Base-by-base conservation (phyloP, 2,797 vertebrate genomes). In the Petrocephalus schoutedeni region DNA sequence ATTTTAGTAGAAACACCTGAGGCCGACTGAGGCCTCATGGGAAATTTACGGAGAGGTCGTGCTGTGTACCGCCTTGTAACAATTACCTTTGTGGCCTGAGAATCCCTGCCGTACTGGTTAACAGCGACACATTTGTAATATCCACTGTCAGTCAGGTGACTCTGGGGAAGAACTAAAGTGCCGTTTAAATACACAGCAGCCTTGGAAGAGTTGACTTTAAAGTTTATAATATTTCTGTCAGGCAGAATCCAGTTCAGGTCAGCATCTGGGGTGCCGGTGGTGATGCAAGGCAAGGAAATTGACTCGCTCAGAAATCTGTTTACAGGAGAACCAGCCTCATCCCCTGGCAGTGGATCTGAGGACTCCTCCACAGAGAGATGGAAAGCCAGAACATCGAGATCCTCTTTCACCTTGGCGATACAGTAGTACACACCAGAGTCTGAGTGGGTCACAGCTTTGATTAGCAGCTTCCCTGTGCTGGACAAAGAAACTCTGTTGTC, bases 241-340 rank as follows among this genome's bases (percentile, higher is more conserved):
- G 98, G 98, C 49, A 98, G 95, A 89, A 98, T 94, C 98, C 98
- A 99, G 90, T 93, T 94, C 3, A 98, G 0, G 2, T 96, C 95
- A 7, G 97, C 95, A 8, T 97, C 96, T 0, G 98, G 98, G 2
- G 95, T 91, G 0, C 94, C 96, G 45, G 91, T 83, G 0, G 95
- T 92, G 0, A 1, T 61, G 64, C 98, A 99, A 0, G 96, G 94
- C 88, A 99, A 88, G 32, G 87, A 89, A 87, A 97, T 74, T 0
- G 94, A 23, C n/a, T 95, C 93, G 1, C 96, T 97, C 1, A 93
- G 87, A 64, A 92, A 93, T 89, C 92, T 95, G 74, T 95, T 91
- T 0, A 96, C 21, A 0, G 94, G 91, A 7, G 90, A 74, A 82
- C 90, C 90, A 2, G 89, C 1, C 0, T 95, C 91, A 0, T 91